Evolutionary conservation across 1,140 invertebrate species (phyloP).

Genomic region (Trichogramma pretiosum): DNA sequence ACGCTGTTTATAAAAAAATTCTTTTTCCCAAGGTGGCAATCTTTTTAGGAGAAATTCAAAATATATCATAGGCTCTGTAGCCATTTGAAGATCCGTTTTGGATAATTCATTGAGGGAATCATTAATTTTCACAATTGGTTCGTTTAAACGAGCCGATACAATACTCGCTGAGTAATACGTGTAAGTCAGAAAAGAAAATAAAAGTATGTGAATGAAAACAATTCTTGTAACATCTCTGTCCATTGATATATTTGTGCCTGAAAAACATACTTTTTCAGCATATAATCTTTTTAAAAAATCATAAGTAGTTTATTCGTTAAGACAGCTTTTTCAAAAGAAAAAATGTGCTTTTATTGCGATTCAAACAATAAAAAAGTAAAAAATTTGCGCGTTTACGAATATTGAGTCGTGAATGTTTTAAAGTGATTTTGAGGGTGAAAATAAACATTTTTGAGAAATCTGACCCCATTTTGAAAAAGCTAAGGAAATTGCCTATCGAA

Average conservation of each 20-base stretch:
- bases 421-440: no score
- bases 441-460: no score
- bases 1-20: not conserved
- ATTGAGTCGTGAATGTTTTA: no score
- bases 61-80: slow-evolving; percentile 30
- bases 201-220: slow-evolving; percentile 22
- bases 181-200: slow-evolving; percentile 32
- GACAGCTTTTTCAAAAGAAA: not conserved
- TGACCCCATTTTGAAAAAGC: no score
- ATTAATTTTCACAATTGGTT: slow-evolving; percentile 35
- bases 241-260: not conserved
- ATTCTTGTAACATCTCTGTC: slow-evolving; percentile 20
- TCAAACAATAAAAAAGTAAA: no score
- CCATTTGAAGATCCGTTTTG: slow-evolving; percentile 26
- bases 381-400: no score
- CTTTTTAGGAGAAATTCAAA: slow-evolving; percentile 29
- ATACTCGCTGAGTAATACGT: slow-evolving; percentile 37
- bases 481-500: no score
- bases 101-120: slow-evolving; percentile 32
- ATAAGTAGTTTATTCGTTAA: no score
- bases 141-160: slow-evolving; percentile 32
- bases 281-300: no score
- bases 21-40: slow-evolving; percentile 13
- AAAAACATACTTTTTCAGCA: no score
- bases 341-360: not conserved